phyloP scores from a whole-genome alignment of 2,113 vertebrate genomes.

The Agapornis roseicollis region DNA sequence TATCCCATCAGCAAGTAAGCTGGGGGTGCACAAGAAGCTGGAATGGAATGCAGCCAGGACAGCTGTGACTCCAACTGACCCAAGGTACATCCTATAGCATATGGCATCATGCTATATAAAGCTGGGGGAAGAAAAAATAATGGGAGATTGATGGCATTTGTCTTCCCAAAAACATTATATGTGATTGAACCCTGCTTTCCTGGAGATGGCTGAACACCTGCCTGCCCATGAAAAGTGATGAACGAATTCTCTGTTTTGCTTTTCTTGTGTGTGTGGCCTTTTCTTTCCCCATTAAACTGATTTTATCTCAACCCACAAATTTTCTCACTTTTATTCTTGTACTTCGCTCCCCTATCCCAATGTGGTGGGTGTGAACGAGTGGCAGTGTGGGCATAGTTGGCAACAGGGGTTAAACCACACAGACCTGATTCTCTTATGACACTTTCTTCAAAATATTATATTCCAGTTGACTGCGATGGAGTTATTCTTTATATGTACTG shows the following conservation, averaged over 20 bases:
- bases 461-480: neutral
- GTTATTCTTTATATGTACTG: neutral
- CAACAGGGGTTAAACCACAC: neutral
- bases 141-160: neutral
- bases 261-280: neutral
- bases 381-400: neutral
- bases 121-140: neutral
- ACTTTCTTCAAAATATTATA: neutral
- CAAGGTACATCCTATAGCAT: neutral
- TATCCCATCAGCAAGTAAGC: neutral
- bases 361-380: neutral
- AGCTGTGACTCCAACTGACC: neutral
- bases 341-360: neutral
- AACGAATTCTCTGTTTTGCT: neutral
- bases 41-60: neutral
- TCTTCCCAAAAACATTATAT: neutral
- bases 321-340: neutral
- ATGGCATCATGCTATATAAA: neutral
- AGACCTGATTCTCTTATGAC: neutral
- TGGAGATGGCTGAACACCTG: neutral
- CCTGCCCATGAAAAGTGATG: neutral
- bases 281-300: neutral
- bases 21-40: neutral
- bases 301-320: neutral
- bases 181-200: neutral